Base-by-base conservation (phyloP, 1,140 invertebrate species). In the Drosophila ohnishii region DNA sequence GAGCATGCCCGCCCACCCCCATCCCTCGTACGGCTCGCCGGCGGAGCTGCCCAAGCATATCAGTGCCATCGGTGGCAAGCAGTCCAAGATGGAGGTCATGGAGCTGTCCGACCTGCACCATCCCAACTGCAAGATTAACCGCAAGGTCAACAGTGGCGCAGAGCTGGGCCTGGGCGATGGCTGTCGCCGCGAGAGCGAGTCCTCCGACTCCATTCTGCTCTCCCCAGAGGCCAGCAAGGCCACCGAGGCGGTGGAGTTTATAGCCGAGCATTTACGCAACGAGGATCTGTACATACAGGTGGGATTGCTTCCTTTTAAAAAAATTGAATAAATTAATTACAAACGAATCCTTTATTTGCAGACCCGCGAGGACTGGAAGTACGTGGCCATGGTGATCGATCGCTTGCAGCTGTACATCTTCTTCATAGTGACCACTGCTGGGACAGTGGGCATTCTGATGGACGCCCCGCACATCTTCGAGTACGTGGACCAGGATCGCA, bases 351-450 rank as follows among this genome's bases (percentile, higher is more conserved):
- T n/a, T 0, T 3, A 56, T 22, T 42, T 53, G n/a, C 92, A 99
- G 98, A 98, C 98, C 62, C 95, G 98, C 64, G 98, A 99, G 93
- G 99, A 99, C 93, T 99, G 99, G 99, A 99, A 99, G 91, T 99
- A 99, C 92, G 98, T 99, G 8, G 98, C 98, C 35, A 99, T 99
- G 97, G 98, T 99, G 34, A 98, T 99, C 80, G 99, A 99, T 94
- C 95, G 99, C 81, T 93, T 99, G 51, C 97, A 99, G 91, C 94
- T 99, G 62, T 98, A 98, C 92, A 96, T 99, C 80, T 99, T 99
- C 93, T 98, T 99, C 93, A 94, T 98, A 48, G 98, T 99, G 10
- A 99, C 99, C 28, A 96, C 97, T n/a, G 96, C 96, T 11, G 96
- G 96, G 11, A 99, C 98, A 4, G 95, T 99, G 67, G 97, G 97